phyloP scores from a whole-genome alignment of 2,797 vertebrate genomes.

The Ibycter americanus region DNA sequence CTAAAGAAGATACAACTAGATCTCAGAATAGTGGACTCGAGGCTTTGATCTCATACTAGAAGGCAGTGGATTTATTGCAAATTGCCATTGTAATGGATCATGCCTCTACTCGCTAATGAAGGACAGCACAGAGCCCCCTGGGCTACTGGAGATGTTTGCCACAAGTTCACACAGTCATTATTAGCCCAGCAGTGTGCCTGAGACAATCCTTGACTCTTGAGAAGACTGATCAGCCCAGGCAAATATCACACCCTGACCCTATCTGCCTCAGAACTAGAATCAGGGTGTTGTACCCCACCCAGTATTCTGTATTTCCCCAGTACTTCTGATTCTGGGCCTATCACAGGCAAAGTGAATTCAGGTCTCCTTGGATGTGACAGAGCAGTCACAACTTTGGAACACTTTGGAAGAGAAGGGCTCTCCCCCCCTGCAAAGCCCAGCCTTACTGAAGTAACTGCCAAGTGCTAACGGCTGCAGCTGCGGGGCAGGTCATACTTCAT shows the following conservation, averaged over 20 bases:
- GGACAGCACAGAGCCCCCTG: not conserved
- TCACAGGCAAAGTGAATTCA: not conserved
- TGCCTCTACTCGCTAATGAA: not conserved
- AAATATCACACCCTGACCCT: not conserved
- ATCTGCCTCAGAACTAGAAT: not conserved
- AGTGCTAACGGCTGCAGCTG: fast-evolving
- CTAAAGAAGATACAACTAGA: not conserved
- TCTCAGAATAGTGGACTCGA: not conserved
- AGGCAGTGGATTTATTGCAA: not conserved
- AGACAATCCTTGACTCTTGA: not conserved
- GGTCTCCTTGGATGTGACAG: not conserved
- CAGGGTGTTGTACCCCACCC: not conserved
- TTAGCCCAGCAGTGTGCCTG: not conserved
- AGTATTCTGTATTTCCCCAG: too few relatives aligned
- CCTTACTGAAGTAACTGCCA: not conserved
- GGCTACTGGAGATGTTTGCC: not conserved
- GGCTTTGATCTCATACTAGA: not conserved
- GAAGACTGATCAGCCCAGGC: not conserved
- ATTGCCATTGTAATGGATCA: not conserved
- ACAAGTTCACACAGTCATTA: not conserved
- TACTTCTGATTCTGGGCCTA: not conserved
- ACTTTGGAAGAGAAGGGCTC: not conserved
- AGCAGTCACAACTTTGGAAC: not conserved
- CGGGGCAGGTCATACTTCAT: not conserved
- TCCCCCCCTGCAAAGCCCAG: not conserved